Base-by-base conservation (phyloP, 2,888 invertebrate species). In the Subacronicta megacephala region DNA sequence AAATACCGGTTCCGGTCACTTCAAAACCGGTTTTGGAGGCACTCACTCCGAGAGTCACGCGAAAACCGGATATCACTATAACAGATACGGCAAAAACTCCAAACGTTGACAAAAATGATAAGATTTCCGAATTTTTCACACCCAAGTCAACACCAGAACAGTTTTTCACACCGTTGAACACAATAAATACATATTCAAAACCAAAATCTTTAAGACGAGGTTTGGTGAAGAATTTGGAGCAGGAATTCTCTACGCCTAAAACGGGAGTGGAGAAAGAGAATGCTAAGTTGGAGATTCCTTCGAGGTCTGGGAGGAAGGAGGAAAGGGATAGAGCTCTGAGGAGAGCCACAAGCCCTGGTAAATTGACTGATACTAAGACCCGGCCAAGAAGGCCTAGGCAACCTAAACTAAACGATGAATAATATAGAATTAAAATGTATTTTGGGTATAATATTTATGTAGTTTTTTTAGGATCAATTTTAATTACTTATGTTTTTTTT, bases 91-190 rank as follows among this genome's bases (percentile, higher is more conserved):
- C 82, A 0, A 81, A 81, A 2, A 80, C 62, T 0, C 65, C 41
- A 0, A 51, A 54, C 49, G 7, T 45, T 0, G 51, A 73, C 13
- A 63, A 46, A 31, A 10, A 15, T 0, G 57, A 65, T 0, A 63
- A 72, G 0, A 43, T 38, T 0, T 47, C 17, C 0, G 80, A 84
- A 6, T 91, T 89, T 31, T 86, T 81, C 47, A 93, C 92, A 0
- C 93, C 89, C 0, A 75, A 78, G 0, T 79, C 82, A 0, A 87
- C 88, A 0, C 80, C 80, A 0, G 90, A 93, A 12, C 75, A 83
- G 7, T 93, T 91, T 44, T 92, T 90, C 64, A 92, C 93, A 0
- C 93, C 93, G 0, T 66, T 88, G 72, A 83, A 89, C 0, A 82
- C 85, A 0, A 41, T 90, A 0, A 92, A 87, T 57, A 92, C 90